phyloP scores from a whole-genome alignment of 1,140 invertebrate genomes.

The Wiebesia pumilae region DNA sequence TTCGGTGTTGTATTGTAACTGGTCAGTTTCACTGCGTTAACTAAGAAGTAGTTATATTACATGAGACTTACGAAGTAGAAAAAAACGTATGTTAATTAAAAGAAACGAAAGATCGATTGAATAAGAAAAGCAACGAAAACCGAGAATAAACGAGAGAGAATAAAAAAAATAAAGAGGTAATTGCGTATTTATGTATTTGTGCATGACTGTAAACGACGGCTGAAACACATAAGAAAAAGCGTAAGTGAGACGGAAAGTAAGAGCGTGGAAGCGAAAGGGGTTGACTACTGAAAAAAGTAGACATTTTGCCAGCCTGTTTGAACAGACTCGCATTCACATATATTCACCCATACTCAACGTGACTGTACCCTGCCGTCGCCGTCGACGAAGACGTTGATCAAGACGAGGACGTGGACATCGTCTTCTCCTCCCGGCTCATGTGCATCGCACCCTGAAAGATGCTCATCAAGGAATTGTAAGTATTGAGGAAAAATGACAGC shows the following conservation, averaged over 20 bases:
- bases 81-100: background rate
- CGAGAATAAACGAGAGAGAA: background rate
- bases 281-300: background rate
- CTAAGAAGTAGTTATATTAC: too few species aligned
- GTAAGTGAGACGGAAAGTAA: background rate
- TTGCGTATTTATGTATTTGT: background rate
- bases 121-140: background rate
- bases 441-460: conserved; percentile 61
- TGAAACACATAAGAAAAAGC: background rate
- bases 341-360: background rate
- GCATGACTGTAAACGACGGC: background rate
- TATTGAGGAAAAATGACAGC: conserved; percentile 35
- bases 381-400: conserved; percentile 12
- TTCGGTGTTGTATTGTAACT: background rate
- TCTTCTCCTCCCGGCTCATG: conserved; percentile 33
- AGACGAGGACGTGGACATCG: conserved; percentile 23
- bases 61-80: background rate
- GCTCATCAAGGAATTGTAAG: conserved; percentile 75
- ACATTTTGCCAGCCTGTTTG: background rate
- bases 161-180: background rate
- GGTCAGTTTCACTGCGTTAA: too few species aligned
- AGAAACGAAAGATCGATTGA: background rate
- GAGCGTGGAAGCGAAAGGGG: background rate
- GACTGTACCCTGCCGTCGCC: background rate
- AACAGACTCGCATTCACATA: background rate